These are phyloP conservation scores for Bembecia ichneumoniformis DNA, from an alignment of 2,888 invertebrate genomes.

Conservation along the genomic window DNA sequence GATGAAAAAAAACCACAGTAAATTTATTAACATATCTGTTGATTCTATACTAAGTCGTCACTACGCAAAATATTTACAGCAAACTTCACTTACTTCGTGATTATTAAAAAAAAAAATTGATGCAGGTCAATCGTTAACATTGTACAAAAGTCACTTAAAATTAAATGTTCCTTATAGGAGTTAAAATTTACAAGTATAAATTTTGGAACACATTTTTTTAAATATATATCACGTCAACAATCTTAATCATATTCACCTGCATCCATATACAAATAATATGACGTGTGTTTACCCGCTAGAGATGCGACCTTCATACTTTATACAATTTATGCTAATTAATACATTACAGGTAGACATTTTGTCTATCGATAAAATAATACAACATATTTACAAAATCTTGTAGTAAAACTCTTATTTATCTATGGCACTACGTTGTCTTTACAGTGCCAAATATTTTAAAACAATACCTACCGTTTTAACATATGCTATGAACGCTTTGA, in stretches of 20 bases:
- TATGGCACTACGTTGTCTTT: conserved; percentile 58
- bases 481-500: not conserved
- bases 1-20: conserved; percentile 62
- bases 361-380: conserved; percentile 42
- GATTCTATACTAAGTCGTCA: conserved; percentile 51
- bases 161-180: conserved; percentile 40
- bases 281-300: conserved; percentile 35
- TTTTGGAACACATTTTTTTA: conserved; percentile 42
- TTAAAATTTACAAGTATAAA: conserved; percentile 26
- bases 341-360: conserved; percentile 26
- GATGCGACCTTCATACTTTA: conserved; percentile 38
- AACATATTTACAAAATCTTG: conserved; percentile 52
- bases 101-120: conserved; percentile 31
- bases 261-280: conserved; percentile 38
- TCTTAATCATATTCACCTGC: conserved; percentile 61
- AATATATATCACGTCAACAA: conserved; percentile 35
- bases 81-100: conserved; percentile 41
- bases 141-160: conserved; percentile 30
- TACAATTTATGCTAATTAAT: conserved; percentile 28
- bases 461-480: conserved; percentile 48
- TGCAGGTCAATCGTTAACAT: conserved; percentile 64
- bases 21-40: conserved; percentile 58
- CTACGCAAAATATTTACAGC: conserved; percentile 68
- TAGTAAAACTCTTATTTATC: conserved; percentile 29
- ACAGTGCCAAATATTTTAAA: conserved; percentile 11